These are phyloP conservation scores for Phenganax marumi DNA, from an alignment of 92 coral and sea anemone genomes.

Conservation along the genomic window DNA sequence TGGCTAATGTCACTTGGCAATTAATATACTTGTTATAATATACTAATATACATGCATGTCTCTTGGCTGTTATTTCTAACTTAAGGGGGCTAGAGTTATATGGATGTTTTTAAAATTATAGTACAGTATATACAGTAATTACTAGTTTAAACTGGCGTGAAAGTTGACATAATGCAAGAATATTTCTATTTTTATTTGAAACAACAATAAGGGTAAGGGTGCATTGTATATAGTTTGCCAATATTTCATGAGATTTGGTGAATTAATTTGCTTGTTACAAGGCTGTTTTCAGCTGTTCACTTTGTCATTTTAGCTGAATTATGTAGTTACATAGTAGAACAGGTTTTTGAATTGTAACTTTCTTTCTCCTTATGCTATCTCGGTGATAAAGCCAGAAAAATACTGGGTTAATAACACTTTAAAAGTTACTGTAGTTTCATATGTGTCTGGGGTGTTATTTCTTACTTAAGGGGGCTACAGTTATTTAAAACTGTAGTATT, in stretches of 20 bases:
- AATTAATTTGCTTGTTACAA: no score
- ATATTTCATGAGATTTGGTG: no score
- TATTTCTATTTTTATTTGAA: no score
- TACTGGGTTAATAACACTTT: background rate
- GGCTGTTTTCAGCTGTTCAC: no score
- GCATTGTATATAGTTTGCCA: no score
- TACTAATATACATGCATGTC: no score
- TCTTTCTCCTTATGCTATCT: no score
- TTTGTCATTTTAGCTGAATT: no score
- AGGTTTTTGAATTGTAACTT: no score
- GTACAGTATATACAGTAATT: background rate
- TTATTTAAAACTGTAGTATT: background rate
- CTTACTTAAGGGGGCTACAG: slow-evolving; percentile 2
- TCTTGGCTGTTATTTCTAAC: background rate
- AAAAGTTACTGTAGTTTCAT: background rate
- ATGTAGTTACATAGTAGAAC: no score
- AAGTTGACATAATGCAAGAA: background rate
- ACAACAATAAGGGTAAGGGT: no score
- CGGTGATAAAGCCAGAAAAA: background rate
- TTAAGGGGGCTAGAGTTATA: background rate
- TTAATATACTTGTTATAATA: background rate
- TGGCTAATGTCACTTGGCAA: background rate
- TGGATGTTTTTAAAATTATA: background rate
- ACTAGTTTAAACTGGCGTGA: background rate
- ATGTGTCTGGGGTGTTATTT: background rate